Evolutionary conservation across 2,797 vertebrate genomes (phyloP).

Genomic region (Rhabdomys pumilio): DNA sequence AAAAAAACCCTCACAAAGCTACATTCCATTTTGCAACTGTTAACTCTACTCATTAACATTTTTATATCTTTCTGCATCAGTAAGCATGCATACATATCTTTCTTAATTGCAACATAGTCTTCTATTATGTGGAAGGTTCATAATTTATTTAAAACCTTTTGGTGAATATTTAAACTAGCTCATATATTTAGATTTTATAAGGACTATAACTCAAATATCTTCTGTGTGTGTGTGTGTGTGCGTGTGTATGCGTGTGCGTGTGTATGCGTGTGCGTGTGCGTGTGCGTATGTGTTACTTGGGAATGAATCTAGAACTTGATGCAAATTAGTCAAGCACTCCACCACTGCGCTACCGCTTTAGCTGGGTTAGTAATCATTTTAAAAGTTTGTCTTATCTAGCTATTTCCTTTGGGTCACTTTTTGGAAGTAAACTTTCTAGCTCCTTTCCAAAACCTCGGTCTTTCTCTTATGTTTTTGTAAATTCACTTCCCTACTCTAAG

Average conservation of each 20-base stretch:
- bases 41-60: not conserved
- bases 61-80: not conserved
- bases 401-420: slow-evolving; percentile 7
- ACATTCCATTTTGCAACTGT: not conserved
- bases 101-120: not conserved
- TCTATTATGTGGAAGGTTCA: not conserved
- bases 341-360: not conserved
- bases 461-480: slow-evolving; percentile 21
- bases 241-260: not conserved
- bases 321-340: not conserved
- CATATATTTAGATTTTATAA: slow-evolving; percentile 16
- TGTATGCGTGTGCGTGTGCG: not conserved
- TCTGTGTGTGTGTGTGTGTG: not conserved
- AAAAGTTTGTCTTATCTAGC: not conserved
- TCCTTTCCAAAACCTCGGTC: not conserved
- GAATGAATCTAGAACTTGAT: not conserved
- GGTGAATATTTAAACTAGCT: slow-evolving; percentile 4
- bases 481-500: not conserved
- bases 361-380: not conserved
- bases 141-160: slow-evolving; percentile 24
- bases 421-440: not conserved
- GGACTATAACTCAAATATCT: not conserved
- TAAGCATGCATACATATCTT: not conserved
- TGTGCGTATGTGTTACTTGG: not conserved
- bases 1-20: not conserved